Base-by-base conservation (phyloP, 2,113 vertebrate genomes). In the Tretioscincus oriximinensis region DNA sequence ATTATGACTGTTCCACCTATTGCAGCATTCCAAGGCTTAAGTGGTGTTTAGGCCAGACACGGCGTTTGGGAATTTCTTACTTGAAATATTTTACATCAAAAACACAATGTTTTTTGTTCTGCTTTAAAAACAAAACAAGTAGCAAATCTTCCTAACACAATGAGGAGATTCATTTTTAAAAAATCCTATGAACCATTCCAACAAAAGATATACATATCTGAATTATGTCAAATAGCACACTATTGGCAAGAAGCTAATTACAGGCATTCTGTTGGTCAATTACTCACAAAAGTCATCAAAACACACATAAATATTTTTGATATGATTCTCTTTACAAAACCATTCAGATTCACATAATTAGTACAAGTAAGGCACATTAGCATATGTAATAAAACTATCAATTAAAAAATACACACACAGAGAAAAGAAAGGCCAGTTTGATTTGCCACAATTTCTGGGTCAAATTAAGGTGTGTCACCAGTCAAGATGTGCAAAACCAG, bases 341-440 rank as follows among this genome's bases (percentile, higher is more conserved):
- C 90, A 90, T 92, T 91, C 90, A 91, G 92, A 93, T 90, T 87
- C 90, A 93, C 92, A 92, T 88, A 94, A 93, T 93, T 93, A 93
- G 90, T 93, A 94, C 93, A 93, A 93, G 89, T 94, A 94, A 94
- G 93, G 93, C 93, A 94, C 93, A 93, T 93, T 93, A 93, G 91
- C 90, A 93, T 94, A 92, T 92, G 89, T 92, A 87, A 92, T 94
- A 94, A 93, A 93, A 91, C 88, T 93, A 90, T 92, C 88, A 90
- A 90, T 93, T 92, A 90, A 88, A 91, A 92, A 87, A 88, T 76
- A 90, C 82, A 90, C 54, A 58, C 54, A 58, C 54, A 58, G 54
- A 41, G 87, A 76, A 54, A 90, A 86, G 85, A 87, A 91, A 87
- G 86, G 89, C 84, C 86, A 85, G 78, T 90, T 91, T 90, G 81